Evolutionary conservation across 2,888 invertebrate species (phyloP), one percentile per base, ranked within the genome.

Genomic region (Drosophila helvetica): DNA sequence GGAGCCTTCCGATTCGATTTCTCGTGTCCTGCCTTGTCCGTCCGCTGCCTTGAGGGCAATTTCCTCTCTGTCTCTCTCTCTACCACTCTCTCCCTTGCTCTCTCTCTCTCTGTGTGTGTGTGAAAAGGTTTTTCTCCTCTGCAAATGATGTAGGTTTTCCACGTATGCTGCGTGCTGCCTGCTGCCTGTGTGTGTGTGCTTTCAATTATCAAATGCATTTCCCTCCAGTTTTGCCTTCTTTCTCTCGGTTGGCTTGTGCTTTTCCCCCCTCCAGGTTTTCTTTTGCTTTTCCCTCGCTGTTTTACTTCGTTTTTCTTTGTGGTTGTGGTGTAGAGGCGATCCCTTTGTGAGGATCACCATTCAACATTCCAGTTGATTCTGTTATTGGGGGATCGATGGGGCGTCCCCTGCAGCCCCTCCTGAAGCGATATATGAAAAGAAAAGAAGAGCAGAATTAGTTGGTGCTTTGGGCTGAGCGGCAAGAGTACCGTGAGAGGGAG

Each of bases 181-280:
- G 25, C 7, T 7, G 25, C 25, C 25, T n/a, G 38, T 7, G 15
- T 15, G 6, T 15, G 15, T 38, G n/a, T 7, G n/a, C 38, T 38
- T 38, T 38, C 38, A 38, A 38, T 38, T 38, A 38, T 38, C 38
- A 38, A 38, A 38, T 38, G 38, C 38, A 38, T 38, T n/a, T 38
- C 1, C 38, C 38, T n/a, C n/a, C 15, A 38, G 38, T 38, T 15
- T 38, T 38, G 15, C 7, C n/a, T n/a, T 3, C 33, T 5, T 38
- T n/a, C 38, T 38, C n/a, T n/a, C n/a, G n/a, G 15, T 7, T 38
- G 1, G 38, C 38, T 6, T 38, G 38, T 6, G 38, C 38, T 38
- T 38, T 38, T 2, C 15, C 38, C 15, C 38, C 15, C 38, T 2
- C 38, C 2, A 7, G 7, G 5, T 15, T 15, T 6, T 38, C 15